Percentiles rank a stretch among this genome's conserved stretches.
Conservation (phyloP, 2,797 vertebrate species). For the Uromys caudimaculatus region DNA sequence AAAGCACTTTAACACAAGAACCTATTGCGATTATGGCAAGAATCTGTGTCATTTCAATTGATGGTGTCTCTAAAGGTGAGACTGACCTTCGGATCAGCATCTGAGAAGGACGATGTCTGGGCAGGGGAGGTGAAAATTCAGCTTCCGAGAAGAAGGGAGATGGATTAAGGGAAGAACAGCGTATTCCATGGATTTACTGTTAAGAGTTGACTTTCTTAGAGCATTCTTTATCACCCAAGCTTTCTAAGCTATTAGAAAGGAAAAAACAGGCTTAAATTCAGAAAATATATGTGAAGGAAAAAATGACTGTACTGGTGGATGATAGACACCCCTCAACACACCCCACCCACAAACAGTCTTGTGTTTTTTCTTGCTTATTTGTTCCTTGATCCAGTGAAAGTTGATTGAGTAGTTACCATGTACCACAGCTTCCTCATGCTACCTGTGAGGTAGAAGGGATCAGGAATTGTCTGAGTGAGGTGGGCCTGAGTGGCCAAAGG, state of each 20-base stretch:
- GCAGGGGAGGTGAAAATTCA: not conserved
- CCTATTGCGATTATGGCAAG: not conserved
- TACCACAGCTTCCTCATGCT: not conserved
- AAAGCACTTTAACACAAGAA: not conserved
- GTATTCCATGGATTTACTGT: not conserved
- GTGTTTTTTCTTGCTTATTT: not conserved
- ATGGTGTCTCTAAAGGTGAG: not conserved
- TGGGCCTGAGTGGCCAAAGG: not conserved
- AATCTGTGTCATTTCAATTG: not conserved
- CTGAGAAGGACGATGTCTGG: not conserved
- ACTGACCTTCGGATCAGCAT: not conserved
- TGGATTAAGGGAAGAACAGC: not conserved
- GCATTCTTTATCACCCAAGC: not conserved
- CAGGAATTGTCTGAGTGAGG: not conserved
- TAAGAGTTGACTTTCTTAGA: not conserved
- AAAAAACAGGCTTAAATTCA: not conserved
- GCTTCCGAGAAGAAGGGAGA: not conserved
- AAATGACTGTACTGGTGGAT: not conserved
- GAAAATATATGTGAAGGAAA: not conserved
- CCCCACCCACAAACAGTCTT: not conserved
- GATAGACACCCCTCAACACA: too few relatives aligned
- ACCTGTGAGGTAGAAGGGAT: not conserved
- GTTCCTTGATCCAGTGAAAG: not conserved
- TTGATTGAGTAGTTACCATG: not conserved
- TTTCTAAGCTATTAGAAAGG: not conserved